phyloP scores from a whole-genome alignment of 2,888 invertebrate species.

The Cryptophagus acutangulus region DNA sequence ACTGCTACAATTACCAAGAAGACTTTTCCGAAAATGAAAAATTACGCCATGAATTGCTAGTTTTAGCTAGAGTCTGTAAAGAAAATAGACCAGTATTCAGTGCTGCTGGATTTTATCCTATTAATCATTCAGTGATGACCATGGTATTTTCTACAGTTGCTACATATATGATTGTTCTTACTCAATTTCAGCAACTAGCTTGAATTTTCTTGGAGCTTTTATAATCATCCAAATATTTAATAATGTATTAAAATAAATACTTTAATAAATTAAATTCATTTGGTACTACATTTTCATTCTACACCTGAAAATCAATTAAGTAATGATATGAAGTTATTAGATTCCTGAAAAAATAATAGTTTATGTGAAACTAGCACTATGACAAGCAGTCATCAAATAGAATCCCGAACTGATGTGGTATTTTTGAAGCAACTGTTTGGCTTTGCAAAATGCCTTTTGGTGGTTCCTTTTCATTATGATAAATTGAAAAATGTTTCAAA shows the following conservation, averaged over 20 bases:
- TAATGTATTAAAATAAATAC: neutral
- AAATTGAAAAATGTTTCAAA: too few species aligned
- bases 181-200: slow-evolving; percentile 1
- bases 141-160: neutral
- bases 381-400: too few species aligned
- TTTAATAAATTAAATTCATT: neutral
- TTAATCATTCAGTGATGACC: neutral
- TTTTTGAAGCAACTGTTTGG: too few species aligned
- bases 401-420: too few species aligned
- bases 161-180: slow-evolving; percentile 2
- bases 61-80: neutral
- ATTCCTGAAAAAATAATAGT: too few species aligned
- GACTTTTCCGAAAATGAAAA: too few species aligned
- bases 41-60: neutral
- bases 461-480: too few species aligned
- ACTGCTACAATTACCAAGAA: too few species aligned
- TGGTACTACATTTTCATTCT: neutral
- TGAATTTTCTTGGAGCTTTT: neutral
- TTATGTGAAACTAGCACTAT: too few species aligned
- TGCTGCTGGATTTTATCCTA: slow-evolving; percentile 1
- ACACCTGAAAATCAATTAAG: neutral
- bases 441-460: too few species aligned
- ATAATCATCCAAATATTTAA: neutral
- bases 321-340: neutral
- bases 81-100: neutral